A percentile compares a stretch with the other conserved stretches of the same genome.
These are phyloP conservation scores for Athalia cordata DNA, from an alignment of 2,888 invertebrate species.

Conservation along the genomic window DNA sequence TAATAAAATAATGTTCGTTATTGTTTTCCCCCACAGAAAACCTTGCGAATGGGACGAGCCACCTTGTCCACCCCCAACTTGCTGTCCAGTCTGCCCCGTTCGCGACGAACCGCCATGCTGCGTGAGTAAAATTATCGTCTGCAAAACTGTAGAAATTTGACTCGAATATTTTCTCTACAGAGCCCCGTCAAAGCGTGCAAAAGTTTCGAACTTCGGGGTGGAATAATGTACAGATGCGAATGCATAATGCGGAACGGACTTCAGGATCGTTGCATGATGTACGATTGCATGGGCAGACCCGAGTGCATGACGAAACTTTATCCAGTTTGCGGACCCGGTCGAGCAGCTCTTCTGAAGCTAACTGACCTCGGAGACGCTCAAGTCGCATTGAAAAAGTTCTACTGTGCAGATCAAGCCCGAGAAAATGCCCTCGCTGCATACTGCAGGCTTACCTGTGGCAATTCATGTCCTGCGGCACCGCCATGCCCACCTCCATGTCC, in stretches of 20 bases:
- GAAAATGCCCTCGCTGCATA: conserved; percentile 65
- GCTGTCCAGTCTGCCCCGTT: conserved; percentile 54
- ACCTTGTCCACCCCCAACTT: conserved; percentile 57
- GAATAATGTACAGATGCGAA: conserved; percentile 68
- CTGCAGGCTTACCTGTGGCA: conserved; percentile 60
- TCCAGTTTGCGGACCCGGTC: conserved; percentile 68
- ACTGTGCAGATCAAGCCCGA: conserved; percentile 62
- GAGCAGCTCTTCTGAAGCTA: conserved; percentile 63
- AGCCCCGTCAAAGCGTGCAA: conserved; percentile 62
- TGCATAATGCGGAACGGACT: conserved; percentile 72
- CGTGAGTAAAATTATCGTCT: conserved; percentile 54
- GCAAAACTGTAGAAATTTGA: not conserved
- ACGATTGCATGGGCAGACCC: conserved; percentile 69
- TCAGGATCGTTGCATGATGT: conserved; percentile 70
- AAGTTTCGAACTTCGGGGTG: conserved; percentile 68
- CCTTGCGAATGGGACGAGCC: conserved; percentile 70
- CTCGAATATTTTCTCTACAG: conserved; percentile 51
- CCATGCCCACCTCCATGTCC: conserved; percentile 48
- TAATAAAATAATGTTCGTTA: conserved; percentile 14
- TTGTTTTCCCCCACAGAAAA: conserved; percentile 57
- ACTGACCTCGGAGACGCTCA: conserved; percentile 65
- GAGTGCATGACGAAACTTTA: conserved; percentile 70
- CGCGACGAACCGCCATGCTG: conserved; percentile 53
- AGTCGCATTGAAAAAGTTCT: conserved; percentile 61
- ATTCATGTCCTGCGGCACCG: conserved; percentile 41